Evolutionary conservation across 92 coral and sea anemone species (phyloP), one percentile per base, ranked within the genome.

Genomic region (Umimayanthus chanpuru): DNA sequence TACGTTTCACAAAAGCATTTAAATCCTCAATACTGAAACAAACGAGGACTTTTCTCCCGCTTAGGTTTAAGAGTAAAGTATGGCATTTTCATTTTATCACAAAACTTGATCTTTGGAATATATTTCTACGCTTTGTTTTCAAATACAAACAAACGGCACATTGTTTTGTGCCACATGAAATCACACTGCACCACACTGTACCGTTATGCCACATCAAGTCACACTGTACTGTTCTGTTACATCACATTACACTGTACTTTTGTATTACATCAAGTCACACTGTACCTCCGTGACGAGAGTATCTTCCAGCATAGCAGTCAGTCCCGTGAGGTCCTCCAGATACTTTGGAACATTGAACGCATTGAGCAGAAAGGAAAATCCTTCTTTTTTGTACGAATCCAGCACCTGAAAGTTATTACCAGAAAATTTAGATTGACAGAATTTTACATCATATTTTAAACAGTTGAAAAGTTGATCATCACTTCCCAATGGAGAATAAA

Each of bases 281-380:
- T 87, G 73, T 39, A 97, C 99, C 96, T 97, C 99, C 26, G 94
- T 89, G 67, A 97, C 96, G 79, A 93, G 95, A 28, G 96, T 94
- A 78, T 97, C 98, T 88, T 91, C 92, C 90, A 97, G 73, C 74
- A 97, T 94, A 82, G 94, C 92, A n/a, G 99, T 97, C 9, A 97
- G 92, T 18, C 99, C 99, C 18, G 99, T 97, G 50, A 97, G 76
- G 72, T 97, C 98, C 82, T 97, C 99, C 79, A 97, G 88, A 87
- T 95, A 97, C 86, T 90, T 93, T 44, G 99, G 99, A 26, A 97
- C 89, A 81, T 97, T 97, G 74, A 95, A 97, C 12, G 93, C 99
- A 76, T 94, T 92, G 20, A 92, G 90, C 21, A 97, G 98, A 85
- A 97, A 97, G 11, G 99, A 88, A 89, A 97, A 97, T 39, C 97